Evolutionary conservation across 2,797 vertebrate species (phyloP), one percentile per base, ranked within the genome.

Genomic region (Molossus molossus): DNA sequence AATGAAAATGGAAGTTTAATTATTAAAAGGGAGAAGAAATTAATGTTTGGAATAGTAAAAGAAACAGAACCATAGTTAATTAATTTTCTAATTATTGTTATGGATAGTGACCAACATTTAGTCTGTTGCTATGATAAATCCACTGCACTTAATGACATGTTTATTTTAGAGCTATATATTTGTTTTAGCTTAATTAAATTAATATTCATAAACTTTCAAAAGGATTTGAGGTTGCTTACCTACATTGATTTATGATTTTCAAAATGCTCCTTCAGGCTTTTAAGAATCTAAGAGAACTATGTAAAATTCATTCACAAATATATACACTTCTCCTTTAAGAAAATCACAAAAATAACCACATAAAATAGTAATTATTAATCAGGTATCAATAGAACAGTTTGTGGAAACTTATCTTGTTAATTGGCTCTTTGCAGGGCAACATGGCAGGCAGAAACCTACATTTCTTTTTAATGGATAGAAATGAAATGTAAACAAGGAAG

Each of bases 171-270:
- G 20, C n/a, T 80, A 40, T 65, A 50, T 1, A 40, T 87, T 94
- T 86, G 25, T 48, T 94, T 93, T 80, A 69, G 73, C 62, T 96
- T 95, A 84, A 91, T 50, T 90, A 94, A 90, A 95, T 67, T 79
- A 82, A 82, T 76, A 91, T 60, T 89, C 73, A 81, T 92, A 33
- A 11, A 17, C 45, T 58, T 91, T 92, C 72, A 87, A 91, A 93
- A 96, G 77, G n/a, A 81, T 48, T 73, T 91, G 27, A 72, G 29
- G 72, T 92, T 73, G 64, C 21, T 76, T 83, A 53, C 33, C 37
- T 87, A 90, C 10, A 58, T 40, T 87, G 53, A 12, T 80, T 70
- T 90, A 25, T 18, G 12, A 90, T 90, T 72, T 96, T 94, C 5
- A 94, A 91, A 67, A 89, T 65, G 67, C 64, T 86, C 48, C 25